Evolutionary conservation across 2,888 invertebrate genomes (phyloP).

Genomic region (Lasioglossum calceatum): DNA sequence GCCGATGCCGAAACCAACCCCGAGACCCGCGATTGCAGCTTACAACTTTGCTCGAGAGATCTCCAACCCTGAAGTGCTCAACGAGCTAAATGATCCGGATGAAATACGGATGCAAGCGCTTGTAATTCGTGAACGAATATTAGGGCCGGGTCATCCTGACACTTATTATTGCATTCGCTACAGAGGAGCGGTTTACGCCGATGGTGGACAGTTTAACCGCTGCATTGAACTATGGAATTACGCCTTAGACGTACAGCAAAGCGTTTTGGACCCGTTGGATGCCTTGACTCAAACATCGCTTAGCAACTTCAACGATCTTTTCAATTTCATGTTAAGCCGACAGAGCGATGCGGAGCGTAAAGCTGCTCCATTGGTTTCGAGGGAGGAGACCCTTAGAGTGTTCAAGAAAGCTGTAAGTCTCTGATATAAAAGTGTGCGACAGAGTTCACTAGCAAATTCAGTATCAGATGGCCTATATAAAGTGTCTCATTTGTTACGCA

Average conservation of each 20-base stretch:
- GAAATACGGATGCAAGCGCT: slow-evolving; percentile 98
- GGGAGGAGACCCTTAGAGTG: slow-evolving; percentile 93
- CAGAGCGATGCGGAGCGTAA: slow-evolving; percentile 89
- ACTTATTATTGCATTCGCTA: slow-evolving; percentile 98
- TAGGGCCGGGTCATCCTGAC: slow-evolving; percentile 97
- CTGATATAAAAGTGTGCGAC: neutral
- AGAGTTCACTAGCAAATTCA: neutral
- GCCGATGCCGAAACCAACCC: slow-evolving; percentile 90
- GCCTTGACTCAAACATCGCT: slow-evolving; percentile 98
- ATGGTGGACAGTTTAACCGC: slow-evolving; percentile 95
- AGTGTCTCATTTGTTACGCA: slow-evolving; percentile 49
- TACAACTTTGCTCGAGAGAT: slow-evolving; percentile 96
- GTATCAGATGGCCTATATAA: neutral
- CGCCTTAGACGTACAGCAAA: slow-evolving; percentile 98
- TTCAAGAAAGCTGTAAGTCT: slow-evolving; percentile 91
- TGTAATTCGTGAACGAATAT: slow-evolving; percentile 95
- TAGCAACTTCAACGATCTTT: slow-evolving; percentile 97
- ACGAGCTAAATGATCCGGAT: slow-evolving; percentile 96
- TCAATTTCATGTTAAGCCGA: slow-evolving; percentile 95
- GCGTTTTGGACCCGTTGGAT: slow-evolving; percentile 95
- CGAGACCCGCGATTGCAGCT: slow-evolving; percentile 91
- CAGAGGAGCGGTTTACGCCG: slow-evolving; percentile 97
- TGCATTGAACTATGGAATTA: slow-evolving; percentile 98
- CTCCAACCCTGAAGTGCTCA: slow-evolving; percentile 90
- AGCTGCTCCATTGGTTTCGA: slow-evolving; percentile 93